These are phyloP conservation scores for Hetaerina americana DNA, from an alignment of 1,140 invertebrate species.

Conservation along the genomic window DNA sequence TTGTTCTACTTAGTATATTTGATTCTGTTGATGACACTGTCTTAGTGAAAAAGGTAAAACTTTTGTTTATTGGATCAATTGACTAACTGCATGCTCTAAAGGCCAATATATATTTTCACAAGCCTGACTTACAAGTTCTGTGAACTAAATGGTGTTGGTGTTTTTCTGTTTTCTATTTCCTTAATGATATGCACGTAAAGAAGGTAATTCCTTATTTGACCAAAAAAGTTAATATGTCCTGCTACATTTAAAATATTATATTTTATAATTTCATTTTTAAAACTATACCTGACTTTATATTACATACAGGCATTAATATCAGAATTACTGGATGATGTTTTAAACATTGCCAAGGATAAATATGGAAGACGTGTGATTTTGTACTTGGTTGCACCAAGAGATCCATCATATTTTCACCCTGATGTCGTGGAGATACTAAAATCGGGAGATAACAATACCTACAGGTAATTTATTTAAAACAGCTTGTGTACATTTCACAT, in stretches of 20 bases:
- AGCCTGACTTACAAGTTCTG: too few species aligned
- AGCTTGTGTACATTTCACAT: too few species aligned
- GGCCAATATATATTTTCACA: neutral
- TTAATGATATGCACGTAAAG: too few species aligned
- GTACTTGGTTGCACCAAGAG: constrained; percentile 70
- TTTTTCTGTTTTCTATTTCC: too few species aligned
- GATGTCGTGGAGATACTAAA: constrained; percentile 51
- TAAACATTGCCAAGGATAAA: constrained; percentile 55
- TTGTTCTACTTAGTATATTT: constrained; percentile 68
- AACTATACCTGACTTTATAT: too few species aligned
- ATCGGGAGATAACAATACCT: constrained; percentile 44
- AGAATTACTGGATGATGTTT: constrained; percentile 56
- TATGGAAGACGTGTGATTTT: constrained; percentile 58
- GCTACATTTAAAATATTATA: too few species aligned
- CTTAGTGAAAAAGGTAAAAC: constrained; percentile 62
- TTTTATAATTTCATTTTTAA: too few species aligned
- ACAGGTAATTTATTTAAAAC: neutral
- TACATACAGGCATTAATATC: constrained; percentile 42
- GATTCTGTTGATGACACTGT: constrained; percentile 90
- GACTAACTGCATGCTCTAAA: constrained; percentile 2
- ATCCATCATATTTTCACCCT: constrained; percentile 62
- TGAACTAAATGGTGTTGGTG: too few species aligned
- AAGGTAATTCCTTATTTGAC: too few species aligned
- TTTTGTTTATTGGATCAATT: neutral
- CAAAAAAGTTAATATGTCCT: too few species aligned